Base-by-base conservation (phyloP, 2,888 invertebrate species). In the Gastrophysa polygoni region DNA sequence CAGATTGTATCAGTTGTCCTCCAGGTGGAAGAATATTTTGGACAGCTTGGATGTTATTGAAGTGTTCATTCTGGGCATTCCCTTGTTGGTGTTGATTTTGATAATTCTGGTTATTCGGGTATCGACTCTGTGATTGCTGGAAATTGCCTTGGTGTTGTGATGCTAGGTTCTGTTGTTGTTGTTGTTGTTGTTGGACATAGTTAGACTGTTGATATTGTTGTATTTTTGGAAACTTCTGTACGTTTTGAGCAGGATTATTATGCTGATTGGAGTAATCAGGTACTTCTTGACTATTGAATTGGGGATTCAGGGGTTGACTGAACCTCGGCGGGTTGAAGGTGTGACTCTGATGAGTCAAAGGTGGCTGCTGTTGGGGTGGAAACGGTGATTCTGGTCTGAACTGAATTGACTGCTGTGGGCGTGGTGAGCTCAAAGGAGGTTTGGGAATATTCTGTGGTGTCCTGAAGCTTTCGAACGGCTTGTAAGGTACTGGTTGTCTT, bases 1-100 rank as follows among this genome's bases (percentile, higher is more conserved):
- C 87, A 16, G 93, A 88, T 58, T 89, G 88, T 17, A 92, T 86
- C 43, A 93, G 83, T 80, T 93, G 91, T 0, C 91, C 91, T 34
- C 87, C 89, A 1, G 89, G 84, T 34, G 87, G 87, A 18, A 86
- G 81, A 63, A 87, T 74, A 73, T 63, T 71, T 62, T 78, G 77
- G 50, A 77, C 77, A 34, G 76, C 71, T 60, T 75, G 77, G 32
- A 76, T 64, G 49, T 72, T 71, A 34, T 70, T 69, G 38, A 68
- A 57, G 61, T 75, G 74, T 32, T 73, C 70, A 49, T 72, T 70
- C 48, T 59, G 63, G 46, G 24, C 20, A 4, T 56, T 38, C 10
- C 43, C 18, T 38, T 50, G 56, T 47, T 34, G 56, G 1, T 57
- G 64, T 52, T 69, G 68, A 47, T 77, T 74, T 18, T 75, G 68